Evolutionary conservation across 2,113 vertebrate species (phyloP).

Genomic region (Zootoca vivipara): DNA sequence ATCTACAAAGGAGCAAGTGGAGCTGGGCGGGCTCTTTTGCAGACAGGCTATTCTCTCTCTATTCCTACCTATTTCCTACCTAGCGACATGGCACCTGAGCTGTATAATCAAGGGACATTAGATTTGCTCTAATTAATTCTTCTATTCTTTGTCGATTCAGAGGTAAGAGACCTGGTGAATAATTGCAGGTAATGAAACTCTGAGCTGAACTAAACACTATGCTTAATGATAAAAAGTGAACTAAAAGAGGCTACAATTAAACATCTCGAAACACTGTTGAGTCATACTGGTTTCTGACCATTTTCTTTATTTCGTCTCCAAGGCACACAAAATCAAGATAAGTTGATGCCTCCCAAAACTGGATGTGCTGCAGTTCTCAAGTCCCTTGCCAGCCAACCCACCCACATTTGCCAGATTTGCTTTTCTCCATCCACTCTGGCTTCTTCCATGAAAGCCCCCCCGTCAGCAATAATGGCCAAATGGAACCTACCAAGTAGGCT

Average conservation of each 20-base stretch:
- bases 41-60: neutral
- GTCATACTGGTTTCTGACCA: no score
- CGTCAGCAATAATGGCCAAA: no score
- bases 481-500: no score
- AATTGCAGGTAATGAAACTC: neutral
- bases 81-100: neutral
- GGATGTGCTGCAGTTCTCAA: no score
- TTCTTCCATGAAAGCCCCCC: no score
- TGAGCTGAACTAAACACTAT: neutral
- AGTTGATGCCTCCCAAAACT: no score
- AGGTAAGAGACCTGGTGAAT: neutral
- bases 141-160: neutral
- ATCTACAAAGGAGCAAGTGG: neutral
- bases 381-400: no score
- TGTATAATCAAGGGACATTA: slow-evolving; percentile 1
- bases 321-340: no score
- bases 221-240: neutral
- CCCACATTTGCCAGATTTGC: no score
- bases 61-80: neutral
- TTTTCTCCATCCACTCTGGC: no score
- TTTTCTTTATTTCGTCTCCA: neutral
- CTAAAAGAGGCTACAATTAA: no score
- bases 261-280: no score
- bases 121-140: neutral
- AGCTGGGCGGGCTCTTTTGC: neutral